Evolutionary conservation across 2,797 vertebrate genomes (phyloP), one percentile per base, ranked within the genome.

Genomic region (Zenarchopterus dispar): DNA sequence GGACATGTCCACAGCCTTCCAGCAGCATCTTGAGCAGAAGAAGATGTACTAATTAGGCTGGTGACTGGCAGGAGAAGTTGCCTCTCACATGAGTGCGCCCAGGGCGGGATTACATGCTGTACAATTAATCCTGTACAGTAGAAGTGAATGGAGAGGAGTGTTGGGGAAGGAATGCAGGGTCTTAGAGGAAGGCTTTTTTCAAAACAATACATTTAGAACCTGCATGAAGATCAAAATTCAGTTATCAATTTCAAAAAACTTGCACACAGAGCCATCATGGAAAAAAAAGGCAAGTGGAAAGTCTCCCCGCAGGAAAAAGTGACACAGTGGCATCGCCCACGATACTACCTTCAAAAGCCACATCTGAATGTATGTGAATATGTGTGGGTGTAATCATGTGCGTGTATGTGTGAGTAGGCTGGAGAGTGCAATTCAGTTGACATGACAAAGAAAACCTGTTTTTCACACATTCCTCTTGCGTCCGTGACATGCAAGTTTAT

Each of bases 261-360:
- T 66, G 36, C 28, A 43, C 58, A 80, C 75, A 72, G 72, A 78
- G 66, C 58, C 62, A 60, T 76, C 62, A 81, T 82, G 90, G 89
- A 87, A 92, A 92, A 88, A 84, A 88, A 84, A 83, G 92, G 89
- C 92, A 91, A 94, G 93, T 93, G 96, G 96, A 98, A 98, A 96
- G 94, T 96, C 90, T 96, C 94, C 95, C 94, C 95, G 93, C 94
- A 95, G 91, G 96, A 94, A 94, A 93, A 92, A 80, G 77, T 88
- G 87, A 94, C 93, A 94, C 93, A 93, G 90, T 86, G 66, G 87
- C 88, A 86, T 93, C 93, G 89, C 96, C 96, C 92, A 97, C 96
- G 92, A 91, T 79, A 85, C 84, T 88, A 84, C 90, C 94, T 94
- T 93, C 93, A 93, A 93, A 94, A 87, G 69, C 69, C 63, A 84